Evolutionary conservation across 2,888 invertebrate species (phyloP), one percentile per base, ranked within the genome.

Genomic region (Dysmachus trigonus): DNA sequence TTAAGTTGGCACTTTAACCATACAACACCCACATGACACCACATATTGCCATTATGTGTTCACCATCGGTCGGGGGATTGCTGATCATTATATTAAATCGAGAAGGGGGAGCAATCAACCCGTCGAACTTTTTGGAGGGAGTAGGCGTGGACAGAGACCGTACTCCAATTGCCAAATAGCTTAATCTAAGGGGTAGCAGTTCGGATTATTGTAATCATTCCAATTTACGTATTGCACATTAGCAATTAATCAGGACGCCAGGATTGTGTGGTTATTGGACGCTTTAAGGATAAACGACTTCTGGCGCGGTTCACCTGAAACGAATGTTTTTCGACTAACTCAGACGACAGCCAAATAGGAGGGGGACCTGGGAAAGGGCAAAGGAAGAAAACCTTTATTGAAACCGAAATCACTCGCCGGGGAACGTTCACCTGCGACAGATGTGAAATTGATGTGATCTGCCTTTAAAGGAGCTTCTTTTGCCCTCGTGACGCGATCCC

Each of bases 11-110:
- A 73, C 73, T 73, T 73, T 31, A 31, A 15, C 73, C 73, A 31
- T 33, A 73, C 33, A 73, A 73, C 73, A 73, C 73, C 73, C 73
- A 33, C 73, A 73, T 73, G 73, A 73, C 73, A 73, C 73, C 73
- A 33, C 73, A 73, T 73, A 73, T 31, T 30, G 73, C 73, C 33
- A 73, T 73, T 73, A 73, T 73, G 73, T n/a, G 33, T 5, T n/a
- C 31, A 31, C 73, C 31, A 31, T n/a, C 33, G n/a, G 6, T 15
- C 31, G 6, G 31, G 10, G 73, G 73, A n/a, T 18, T 31, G 31
- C 33, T 31, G 31, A 73, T 31, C 33, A 73, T 73, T 73, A 31
- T 73, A 73, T 31, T 73, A 73, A 73, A 73, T 33, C 15, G 31
- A 33, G 31, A 15, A 38, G 33, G 73, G n/a, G 73, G 33, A 31